phyloP scores from a whole-genome alignment of 1,140 invertebrate genomes.

The Lamellibrachia luymesi region DNA sequence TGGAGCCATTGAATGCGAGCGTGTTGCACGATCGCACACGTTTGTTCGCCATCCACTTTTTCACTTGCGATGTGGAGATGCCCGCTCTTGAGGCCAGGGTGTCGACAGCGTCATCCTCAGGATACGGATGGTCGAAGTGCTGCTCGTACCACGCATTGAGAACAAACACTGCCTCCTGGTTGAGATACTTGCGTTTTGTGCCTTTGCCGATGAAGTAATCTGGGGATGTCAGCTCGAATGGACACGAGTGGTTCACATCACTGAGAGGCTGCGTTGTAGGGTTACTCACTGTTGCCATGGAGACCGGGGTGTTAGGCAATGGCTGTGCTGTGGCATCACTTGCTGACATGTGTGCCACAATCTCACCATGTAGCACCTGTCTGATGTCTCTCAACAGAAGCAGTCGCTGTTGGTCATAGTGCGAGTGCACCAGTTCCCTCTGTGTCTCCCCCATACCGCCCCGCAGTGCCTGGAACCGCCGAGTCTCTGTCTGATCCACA shows the following conservation, averaged over 20 bases:
- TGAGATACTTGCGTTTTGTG: slow-evolving; percentile 6
- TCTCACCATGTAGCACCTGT: neutral
- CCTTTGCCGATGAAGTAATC: neutral
- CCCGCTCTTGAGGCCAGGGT: slow-evolving; percentile 31
- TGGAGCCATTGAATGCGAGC: slow-evolving; percentile 43
- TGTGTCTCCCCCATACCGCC: neutral
- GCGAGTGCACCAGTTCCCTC: neutral
- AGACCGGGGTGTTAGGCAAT: neutral
- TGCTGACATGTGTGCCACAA: neutral
- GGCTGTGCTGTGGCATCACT: neutral
- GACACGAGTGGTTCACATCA: neutral
- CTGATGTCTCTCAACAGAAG: neutral
- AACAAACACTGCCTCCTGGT: slow-evolving; percentile 18
- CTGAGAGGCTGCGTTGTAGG: neutral
- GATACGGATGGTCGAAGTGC: slow-evolving; percentile 44
- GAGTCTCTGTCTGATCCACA: neutral
- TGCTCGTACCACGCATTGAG: slow-evolving; percentile 40
- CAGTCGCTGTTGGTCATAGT: neutral
- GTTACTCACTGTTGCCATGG: neutral
- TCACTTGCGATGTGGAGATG: slow-evolving; percentile 40
- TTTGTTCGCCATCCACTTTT: slow-evolving; percentile 51
- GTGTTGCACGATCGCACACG: slow-evolving; percentile 47
- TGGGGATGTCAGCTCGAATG: neutral
- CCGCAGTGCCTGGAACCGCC: neutral
- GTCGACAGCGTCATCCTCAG: slow-evolving; percentile 36